phyloP scores from a whole-genome alignment of 2,113 vertebrate genomes.

The Hemiscyllium ocellatum region DNA sequence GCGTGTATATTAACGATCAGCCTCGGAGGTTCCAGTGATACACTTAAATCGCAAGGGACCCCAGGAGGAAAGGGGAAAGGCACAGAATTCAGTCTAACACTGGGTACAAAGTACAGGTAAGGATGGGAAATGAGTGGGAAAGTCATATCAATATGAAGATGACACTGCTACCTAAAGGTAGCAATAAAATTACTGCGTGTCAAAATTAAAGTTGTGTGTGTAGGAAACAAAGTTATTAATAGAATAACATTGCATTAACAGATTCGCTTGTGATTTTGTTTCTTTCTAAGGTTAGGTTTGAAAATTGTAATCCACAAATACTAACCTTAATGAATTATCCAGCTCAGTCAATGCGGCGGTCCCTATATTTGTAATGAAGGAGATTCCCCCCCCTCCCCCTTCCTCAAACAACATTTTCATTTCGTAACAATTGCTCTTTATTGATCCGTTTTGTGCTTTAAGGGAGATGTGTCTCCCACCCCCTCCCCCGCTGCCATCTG shows the following conservation, averaged over 20 bases:
- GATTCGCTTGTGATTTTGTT: background rate
- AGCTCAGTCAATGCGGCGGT: background rate
- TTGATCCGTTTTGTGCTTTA: background rate
- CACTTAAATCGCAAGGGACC: background rate
- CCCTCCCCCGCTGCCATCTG: background rate
- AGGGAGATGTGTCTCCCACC: background rate
- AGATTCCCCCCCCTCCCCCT: background rate
- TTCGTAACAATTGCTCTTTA: conserved; percentile 31
- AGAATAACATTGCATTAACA: background rate
- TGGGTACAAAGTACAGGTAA: background rate
- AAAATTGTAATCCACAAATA: background rate
- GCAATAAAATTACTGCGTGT: background rate
- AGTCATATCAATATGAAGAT: background rate
- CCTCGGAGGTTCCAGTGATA: background rate
- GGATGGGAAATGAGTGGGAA: background rate
- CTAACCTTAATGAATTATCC: background rate
- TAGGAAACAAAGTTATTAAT: background rate
- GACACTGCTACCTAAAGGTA: background rate
- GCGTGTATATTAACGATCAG: background rate
- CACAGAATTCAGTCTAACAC: background rate
- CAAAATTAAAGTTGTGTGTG: background rate
- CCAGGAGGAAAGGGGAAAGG: background rate
- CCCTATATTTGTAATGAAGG: background rate
- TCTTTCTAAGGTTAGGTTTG: background rate
- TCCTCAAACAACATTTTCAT: background rate